Evolutionary conservation across 2,797 vertebrate genomes (phyloP).

Genomic region (Syngnathus rostellatus): DNA sequence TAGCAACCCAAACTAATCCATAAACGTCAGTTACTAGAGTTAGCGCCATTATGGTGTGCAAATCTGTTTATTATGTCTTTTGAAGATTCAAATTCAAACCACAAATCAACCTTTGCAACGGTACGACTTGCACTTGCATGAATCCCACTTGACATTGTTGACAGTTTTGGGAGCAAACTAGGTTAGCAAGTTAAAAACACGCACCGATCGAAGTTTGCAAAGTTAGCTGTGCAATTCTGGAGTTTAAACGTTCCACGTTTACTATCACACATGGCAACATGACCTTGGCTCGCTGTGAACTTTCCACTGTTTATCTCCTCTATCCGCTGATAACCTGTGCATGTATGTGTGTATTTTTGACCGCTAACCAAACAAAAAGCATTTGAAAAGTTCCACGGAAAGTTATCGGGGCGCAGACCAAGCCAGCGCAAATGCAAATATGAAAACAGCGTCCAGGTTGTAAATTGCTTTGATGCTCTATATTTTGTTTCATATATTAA

Average conservation of each 20-base stretch:
- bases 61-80: background rate
- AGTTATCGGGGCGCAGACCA: conserved; percentile 50
- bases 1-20: background rate
- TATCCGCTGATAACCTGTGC: conserved; percentile 53
- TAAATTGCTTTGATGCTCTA: conserved; percentile 22
- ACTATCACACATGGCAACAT: conserved; percentile 38
- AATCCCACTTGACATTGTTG: no score
- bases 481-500: conserved; percentile 5
- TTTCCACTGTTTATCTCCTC: conserved; percentile 65
- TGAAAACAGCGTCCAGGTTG: conserved; percentile 16
- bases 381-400: conserved; percentile 51
- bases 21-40: background rate
- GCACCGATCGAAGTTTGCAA: conserved; percentile 11
- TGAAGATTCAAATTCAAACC: background rate
- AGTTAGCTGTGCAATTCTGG: conserved; percentile 41
- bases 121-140: no score
- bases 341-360: conserved; percentile 15
- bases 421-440: conserved; percentile 44
- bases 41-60: background rate
- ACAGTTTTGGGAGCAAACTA: conserved; percentile 20
- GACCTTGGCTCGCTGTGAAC: conserved; percentile 63
- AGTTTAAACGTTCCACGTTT: conserved; percentile 27
- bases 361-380: conserved; percentile 46
- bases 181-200: conserved; percentile 20
- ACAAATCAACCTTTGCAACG: background rate